These are phyloP conservation scores for Stichopus horrens DNA, from an alignment of 53 echinoderm and acorn worm species.

Conservation along the genomic window DNA sequence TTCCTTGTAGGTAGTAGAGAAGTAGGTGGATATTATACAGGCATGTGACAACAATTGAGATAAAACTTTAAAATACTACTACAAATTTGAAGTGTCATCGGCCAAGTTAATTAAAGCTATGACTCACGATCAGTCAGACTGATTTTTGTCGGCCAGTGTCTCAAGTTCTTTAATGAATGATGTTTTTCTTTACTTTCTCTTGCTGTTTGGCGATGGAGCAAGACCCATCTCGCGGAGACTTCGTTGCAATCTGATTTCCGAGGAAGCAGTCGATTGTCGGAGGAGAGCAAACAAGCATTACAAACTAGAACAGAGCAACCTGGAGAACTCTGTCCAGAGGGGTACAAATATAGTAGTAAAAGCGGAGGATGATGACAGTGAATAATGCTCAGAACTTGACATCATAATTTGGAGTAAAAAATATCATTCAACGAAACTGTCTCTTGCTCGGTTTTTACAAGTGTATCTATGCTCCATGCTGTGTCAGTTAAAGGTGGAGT, in stretches of 20 bases:
- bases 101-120: constrained; percentile 20
- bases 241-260: constrained; percentile 18
- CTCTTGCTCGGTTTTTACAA: too few relatives aligned
- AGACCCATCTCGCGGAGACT: background rate
- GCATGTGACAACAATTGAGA: too few relatives aligned
- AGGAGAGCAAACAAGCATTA: background rate
- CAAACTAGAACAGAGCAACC: background rate
- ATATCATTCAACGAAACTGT: too few relatives aligned
- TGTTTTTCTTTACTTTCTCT: background rate
- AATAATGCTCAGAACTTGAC: too few relatives aligned
- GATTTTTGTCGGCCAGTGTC: background rate
- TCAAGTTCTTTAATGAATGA: constrained; percentile 3
- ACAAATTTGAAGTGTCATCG: constrained; percentile 10
- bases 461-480: too few relatives aligned
- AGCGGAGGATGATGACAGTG: too few relatives aligned
- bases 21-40: too few relatives aligned
- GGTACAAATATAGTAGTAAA: too few relatives aligned
- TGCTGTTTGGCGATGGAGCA: background rate
- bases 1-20: too few relatives aligned
- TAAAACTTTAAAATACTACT: background rate
- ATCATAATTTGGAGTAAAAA: too few relatives aligned
- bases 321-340: background rate
- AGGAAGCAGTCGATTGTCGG: background rate
- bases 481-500: too few relatives aligned
- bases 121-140: constrained; percentile 38